Evolutionary conservation across 2,888 invertebrate genomes (phyloP).

Genomic region (Orthonychiurus folsomi): DNA sequence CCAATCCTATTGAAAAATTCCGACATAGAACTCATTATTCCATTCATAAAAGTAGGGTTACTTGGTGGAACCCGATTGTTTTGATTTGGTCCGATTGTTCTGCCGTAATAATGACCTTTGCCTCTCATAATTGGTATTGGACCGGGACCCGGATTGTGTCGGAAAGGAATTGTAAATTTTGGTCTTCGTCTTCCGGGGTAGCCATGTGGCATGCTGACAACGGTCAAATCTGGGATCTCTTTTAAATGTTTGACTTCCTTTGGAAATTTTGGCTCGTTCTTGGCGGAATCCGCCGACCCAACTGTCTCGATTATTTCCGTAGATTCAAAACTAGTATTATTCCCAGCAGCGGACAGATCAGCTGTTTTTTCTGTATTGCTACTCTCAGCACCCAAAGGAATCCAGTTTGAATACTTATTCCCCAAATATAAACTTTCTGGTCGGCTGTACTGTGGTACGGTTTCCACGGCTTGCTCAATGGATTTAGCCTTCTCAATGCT

Average conservation of each 20-base stretch:
- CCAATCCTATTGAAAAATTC: slow-evolving; percentile 30
- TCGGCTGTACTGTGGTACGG: slow-evolving; percentile 3
- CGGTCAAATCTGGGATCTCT: neutral
- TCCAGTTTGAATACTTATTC: slow-evolving; percentile 2
- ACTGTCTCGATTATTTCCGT: neutral
- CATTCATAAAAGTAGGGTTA: slow-evolving; percentile 27
- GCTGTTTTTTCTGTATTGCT: neutral
- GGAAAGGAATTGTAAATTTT: neutral
- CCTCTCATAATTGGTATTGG: slow-evolving; percentile 3
- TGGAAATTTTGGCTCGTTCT: neutral
- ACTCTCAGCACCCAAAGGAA: neutral
- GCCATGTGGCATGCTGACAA: neutral
- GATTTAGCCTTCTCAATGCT: slow-evolving; percentile 22
- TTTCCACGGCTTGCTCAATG: slow-evolving; percentile 5
- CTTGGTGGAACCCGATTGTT: neutral
- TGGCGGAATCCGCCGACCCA: neutral
- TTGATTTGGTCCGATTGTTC: neutral
- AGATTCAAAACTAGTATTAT: neutral
- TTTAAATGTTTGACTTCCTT: neutral
- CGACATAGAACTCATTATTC: slow-evolving; percentile 39
- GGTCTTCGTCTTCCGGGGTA: neutral
- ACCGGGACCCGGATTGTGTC: neutral
- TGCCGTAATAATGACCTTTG: slow-evolving; percentile 3
- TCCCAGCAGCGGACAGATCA: neutral
- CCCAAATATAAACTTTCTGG: neutral